Evolutionary conservation across 2,888 invertebrate genomes (phyloP), one percentile per base, ranked within the genome.

Genomic region (Polietes domitor): DNA sequence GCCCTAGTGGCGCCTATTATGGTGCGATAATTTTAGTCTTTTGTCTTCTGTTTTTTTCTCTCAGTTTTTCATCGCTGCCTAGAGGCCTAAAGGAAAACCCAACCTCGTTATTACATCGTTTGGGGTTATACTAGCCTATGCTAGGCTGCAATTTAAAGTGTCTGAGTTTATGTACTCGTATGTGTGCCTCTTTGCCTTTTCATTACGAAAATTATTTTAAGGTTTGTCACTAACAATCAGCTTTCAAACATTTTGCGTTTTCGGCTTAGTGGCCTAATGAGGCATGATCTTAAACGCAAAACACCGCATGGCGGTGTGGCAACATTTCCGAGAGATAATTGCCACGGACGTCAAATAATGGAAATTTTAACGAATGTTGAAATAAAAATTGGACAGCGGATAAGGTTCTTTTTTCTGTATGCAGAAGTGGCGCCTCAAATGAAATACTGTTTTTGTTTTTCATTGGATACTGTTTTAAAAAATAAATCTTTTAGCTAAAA

Each of bases 1-100:
- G 83, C 79, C 83, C 73, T 83, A 72, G 70, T 83, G 83, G 83
- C 83, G 83, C 83, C 83, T 77, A 77, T 76, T 61, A 76, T 72
- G 73, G 76, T 80, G 79, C 68, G 61, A 79, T 83, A 72, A 61
- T 76, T 61, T 68, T 71, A 47, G 41, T 26, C 43, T 61, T 37
- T 61, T 70, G 26, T 26, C 50, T 77, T 77, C 61, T 6, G 19
- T 41, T 79, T 24, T 15, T n/a, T 47, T n/a, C n/a, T 47, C 15
- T 71, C n/a, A 5, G 41, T 41, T 19, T 21, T 28, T 32, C 32
- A 19, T 61, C 65, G 5, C 71, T 15, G 10, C 21, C 37, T 32
- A 32, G 19, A 65, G 41, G 74, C 21, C 24, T 55, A 55, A 53
- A 76, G 65, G 63, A 78, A 82, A 50, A 63, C 50, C 68, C 41